Percentiles rank a stretch among this genome's conserved stretches.
phyloP scores from a whole-genome alignment of 2,797 vertebrate genomes.

The Poecilia picta region DNA sequence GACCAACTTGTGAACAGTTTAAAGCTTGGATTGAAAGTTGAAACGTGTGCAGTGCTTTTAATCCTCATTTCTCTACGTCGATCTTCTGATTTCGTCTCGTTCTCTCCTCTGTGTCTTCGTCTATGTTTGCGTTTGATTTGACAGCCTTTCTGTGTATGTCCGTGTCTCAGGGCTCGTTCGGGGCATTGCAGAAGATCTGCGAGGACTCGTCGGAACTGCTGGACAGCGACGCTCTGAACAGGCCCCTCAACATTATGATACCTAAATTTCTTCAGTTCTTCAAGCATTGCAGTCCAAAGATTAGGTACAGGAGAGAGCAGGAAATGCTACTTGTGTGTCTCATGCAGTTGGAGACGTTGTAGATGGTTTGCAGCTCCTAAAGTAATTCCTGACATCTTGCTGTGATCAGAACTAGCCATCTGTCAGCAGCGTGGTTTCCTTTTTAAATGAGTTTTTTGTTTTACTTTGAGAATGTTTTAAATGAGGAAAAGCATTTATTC shows the following conservation, averaged over 20 bases:
- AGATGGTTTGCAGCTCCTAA: neutral
- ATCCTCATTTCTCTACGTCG: conserved; percentile 10
- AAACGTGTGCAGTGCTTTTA: conserved; percentile 11
- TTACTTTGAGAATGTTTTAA: neutral
- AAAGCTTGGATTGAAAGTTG: neutral
- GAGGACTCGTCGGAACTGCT: conserved; percentile 95
- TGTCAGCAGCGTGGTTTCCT: neutral
- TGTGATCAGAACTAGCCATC: neutral
- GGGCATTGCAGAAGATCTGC: conserved; percentile 95
- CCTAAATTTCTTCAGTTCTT: conserved; percentile 98
- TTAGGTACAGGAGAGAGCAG: conserved; percentile 79
- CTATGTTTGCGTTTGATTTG: conserved; percentile 74
- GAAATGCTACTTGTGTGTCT: neutral
- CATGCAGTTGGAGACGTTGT: neutral
- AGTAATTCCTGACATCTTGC: neutral
- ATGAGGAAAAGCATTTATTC: neutral
- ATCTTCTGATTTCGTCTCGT: conserved; percentile 66
- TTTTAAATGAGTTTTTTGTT: neutral
- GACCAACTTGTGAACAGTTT: neutral
- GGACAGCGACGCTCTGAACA: conserved; percentile 93
- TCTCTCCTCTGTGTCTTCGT: conserved; percentile 60
- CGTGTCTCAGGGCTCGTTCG: conserved; percentile 90
- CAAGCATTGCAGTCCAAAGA: conserved; percentile 96
- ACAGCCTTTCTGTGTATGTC: conserved; percentile 73
- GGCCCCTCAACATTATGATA: conserved; percentile 95